Evolutionary conservation across 2,888 invertebrate genomes (phyloP).

Genomic region (Timema podura): DNA sequence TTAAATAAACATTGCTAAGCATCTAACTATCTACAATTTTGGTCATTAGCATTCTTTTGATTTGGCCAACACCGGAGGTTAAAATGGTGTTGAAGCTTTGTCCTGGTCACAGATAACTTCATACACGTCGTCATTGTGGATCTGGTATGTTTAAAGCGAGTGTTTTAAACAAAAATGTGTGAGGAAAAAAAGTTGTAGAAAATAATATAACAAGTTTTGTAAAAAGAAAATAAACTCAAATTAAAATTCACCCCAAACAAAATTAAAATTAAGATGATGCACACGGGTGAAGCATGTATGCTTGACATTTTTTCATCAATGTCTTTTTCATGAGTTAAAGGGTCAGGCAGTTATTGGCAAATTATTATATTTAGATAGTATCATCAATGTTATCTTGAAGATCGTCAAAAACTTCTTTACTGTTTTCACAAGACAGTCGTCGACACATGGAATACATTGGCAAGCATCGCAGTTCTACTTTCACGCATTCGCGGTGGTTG

Average conservation of each 20-base stretch:
- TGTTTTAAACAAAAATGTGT: no score
- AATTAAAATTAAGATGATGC: neutral
- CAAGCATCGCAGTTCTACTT: neutral
- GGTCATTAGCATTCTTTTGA: neutral
- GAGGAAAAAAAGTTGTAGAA: no score
- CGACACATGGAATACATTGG: neutral
- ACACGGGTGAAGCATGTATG: no score
- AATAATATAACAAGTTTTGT: no score
- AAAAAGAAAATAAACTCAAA: neutral
- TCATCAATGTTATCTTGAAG: neutral
- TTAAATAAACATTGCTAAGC: neutral
- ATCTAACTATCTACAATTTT: neutral
- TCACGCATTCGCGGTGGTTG: neutral
- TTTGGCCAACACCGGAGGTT: neutral
- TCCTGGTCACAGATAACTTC: neutral
- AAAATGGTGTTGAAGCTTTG: neutral
- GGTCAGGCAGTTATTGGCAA: no score
- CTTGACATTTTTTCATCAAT: no score
- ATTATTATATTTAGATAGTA: no score
- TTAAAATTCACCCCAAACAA: neutral
- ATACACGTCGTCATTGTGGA: neutral
- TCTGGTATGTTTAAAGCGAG: no score
- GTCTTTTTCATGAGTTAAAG: no score
- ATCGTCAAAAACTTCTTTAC: neutral
- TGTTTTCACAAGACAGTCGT: neutral